phyloP scores from a whole-genome alignment of 1,140 invertebrate genomes.

The Drosophila bocqueti region DNA sequence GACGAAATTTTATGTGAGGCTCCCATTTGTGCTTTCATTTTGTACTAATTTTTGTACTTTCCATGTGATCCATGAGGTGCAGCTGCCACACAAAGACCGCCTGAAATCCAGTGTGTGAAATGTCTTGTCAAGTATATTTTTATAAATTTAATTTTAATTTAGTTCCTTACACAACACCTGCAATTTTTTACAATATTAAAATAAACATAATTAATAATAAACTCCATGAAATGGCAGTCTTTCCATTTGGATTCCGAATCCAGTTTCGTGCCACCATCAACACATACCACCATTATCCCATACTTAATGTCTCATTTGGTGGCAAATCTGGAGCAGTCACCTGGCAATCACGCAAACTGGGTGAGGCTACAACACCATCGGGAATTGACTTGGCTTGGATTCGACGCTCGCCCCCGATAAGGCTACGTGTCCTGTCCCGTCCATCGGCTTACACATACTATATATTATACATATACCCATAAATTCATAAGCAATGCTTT shows the following conservation, averaged over 20 bases:
- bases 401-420: slow-evolving; percentile 14
- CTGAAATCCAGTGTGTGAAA: too few species aligned
- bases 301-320: slow-evolving; percentile 39
- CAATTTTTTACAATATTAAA: slow-evolving; percentile 5
- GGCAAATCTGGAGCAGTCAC: slow-evolving; percentile 34
- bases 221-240: not conserved
- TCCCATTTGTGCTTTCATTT: not conserved
- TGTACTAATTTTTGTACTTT: not conserved
- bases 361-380: slow-evolving; percentile 31
- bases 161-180: not conserved
- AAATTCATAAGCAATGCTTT: slow-evolving; percentile 10
- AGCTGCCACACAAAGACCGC: not conserved
- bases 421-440: slow-evolving; percentile 2
- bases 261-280: slow-evolving; percentile 25
- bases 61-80: not conserved
- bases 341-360: slow-evolving; percentile 29
- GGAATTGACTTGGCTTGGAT: slow-evolving; percentile 8
- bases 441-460: not conserved
- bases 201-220: not conserved
- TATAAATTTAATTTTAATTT: not conserved
- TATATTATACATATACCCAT: not conserved
- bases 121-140: not conserved
- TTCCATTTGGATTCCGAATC: not conserved
- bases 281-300: slow-evolving; percentile 13
- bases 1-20: not conserved